These are phyloP conservation scores for Alectura lathami DNA, from an alignment of 2,113 vertebrate species.

Conservation along the genomic window DNA sequence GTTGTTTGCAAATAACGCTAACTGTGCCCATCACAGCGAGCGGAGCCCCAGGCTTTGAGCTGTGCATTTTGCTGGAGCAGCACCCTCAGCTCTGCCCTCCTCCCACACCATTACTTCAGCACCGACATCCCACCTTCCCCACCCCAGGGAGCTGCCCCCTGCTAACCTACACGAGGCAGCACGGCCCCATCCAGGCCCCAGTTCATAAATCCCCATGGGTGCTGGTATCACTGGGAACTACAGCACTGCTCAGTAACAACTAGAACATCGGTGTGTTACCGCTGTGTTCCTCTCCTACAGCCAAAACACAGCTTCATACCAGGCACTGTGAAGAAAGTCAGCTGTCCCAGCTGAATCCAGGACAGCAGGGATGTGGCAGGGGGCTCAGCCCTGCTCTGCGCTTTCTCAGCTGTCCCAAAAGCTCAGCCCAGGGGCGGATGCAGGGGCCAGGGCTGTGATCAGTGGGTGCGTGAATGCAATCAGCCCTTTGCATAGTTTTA, in stretches of 20 bases:
- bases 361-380: background rate
- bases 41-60: too few species aligned
- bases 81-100: background rate
- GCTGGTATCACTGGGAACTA: background rate
- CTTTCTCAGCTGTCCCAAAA: background rate
- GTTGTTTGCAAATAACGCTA: background rate
- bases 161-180: background rate
- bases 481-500: conserved; percentile 64
- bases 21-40: too few species aligned
- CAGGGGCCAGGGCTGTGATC: background rate
- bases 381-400: background rate
- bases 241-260: background rate
- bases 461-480: background rate
- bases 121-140: background rate
- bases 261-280: too few species aligned
- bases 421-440: background rate
- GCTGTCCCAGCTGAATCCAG: background rate
- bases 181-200: background rate
- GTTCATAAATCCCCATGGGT: background rate
- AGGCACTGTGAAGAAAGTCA: too few species aligned
- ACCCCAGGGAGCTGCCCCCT: background rate
- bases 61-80: background rate
- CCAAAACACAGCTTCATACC: too few species aligned
- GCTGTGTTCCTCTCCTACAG: too few species aligned
- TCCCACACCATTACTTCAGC: background rate